Evolutionary conservation across 2,113 vertebrate species (phyloP).

Genomic region (Callipepla squamata): DNA sequence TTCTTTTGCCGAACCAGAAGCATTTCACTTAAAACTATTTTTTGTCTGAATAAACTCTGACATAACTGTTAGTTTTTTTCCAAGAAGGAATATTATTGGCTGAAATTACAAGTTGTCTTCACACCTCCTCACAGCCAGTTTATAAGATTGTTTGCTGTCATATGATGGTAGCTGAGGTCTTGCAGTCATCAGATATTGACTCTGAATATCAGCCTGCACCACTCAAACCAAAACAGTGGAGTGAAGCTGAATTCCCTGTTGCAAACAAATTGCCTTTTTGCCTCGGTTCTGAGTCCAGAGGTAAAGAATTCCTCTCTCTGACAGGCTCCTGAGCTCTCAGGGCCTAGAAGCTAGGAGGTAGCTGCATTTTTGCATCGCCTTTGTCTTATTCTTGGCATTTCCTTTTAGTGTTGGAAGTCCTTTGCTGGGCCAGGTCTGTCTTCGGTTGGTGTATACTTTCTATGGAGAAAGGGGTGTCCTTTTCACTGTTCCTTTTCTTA

Average conservation of each 20-base stretch:
- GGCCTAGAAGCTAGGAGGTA: background rate
- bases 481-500: background rate
- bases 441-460: background rate
- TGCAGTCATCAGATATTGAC: background rate
- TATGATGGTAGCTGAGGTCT: background rate
- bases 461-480: background rate
- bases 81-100: background rate
- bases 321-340: background rate
- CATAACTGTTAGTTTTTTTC: too few relatives aligned
- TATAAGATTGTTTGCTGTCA: background rate
- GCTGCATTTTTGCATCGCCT: background rate
- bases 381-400: background rate
- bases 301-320: background rate
- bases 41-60: background rate
- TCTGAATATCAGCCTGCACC: background rate
- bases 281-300: background rate
- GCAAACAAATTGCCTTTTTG: background rate
- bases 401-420: background rate
- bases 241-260: background rate
- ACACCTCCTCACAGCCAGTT: background rate
- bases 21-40: background rate
- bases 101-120: background rate
- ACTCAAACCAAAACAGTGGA: background rate
- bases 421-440: background rate
- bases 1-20: background rate